phyloP scores from a whole-genome alignment of 1,140 invertebrate genomes.

The Euschistus heros region DNA sequence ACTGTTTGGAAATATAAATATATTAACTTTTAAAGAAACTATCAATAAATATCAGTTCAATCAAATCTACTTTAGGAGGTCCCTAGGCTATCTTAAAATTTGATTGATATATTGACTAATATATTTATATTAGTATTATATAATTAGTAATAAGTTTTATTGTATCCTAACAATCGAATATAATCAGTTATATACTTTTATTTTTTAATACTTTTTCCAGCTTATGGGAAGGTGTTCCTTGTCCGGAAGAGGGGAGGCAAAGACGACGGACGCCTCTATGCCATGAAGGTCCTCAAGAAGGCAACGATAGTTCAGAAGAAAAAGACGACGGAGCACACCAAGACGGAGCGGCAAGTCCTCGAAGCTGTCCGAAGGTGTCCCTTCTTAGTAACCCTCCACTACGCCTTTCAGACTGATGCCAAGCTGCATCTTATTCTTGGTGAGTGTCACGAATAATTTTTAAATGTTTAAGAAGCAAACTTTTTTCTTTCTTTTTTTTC shows the following conservation, averaged over 20 bases:
- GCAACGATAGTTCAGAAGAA: constrained; percentile 81
- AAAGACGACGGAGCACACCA: constrained; percentile 88
- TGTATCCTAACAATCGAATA: background rate
- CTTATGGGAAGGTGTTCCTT: constrained; percentile 88
- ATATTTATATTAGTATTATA: too few species aligned
- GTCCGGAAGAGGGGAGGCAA: constrained; percentile 69
- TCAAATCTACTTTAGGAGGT: too few species aligned
- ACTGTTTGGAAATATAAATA: too few species aligned
- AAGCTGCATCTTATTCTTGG: constrained; percentile 87
- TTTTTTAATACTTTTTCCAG: constrained; percentile 49
- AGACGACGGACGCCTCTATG: constrained; percentile 75
- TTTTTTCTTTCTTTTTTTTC: too few species aligned
- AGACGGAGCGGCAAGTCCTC: constrained; percentile 78
- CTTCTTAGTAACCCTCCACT: constrained; percentile 84
- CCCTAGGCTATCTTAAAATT: too few species aligned
- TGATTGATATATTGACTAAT: too few species aligned
- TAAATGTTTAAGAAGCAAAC: too few species aligned
- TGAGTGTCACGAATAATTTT: constrained; percentile 42
- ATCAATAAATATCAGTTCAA: too few species aligned
- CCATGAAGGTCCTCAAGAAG: constrained; percentile 90
- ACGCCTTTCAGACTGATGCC: constrained; percentile 87
- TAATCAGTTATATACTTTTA: background rate
- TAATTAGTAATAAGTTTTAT: too few species aligned
- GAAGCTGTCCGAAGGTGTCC: constrained; percentile 80
- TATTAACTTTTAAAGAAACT: too few species aligned